Evolutionary conservation across 2,797 vertebrate species (phyloP).

Genomic region (Petrocephalus schoutedeni): DNA sequence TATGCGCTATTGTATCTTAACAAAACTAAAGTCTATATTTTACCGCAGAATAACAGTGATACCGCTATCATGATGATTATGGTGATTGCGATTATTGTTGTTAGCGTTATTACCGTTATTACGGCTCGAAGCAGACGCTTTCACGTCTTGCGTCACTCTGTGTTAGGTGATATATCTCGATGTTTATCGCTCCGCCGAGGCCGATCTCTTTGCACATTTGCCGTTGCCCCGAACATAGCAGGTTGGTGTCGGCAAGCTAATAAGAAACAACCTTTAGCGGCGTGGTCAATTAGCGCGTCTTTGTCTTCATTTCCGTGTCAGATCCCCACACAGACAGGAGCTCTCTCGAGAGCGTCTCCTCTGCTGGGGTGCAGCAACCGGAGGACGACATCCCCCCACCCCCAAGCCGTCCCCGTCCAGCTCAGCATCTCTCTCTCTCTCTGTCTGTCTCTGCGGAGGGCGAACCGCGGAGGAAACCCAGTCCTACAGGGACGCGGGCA

Average conservation of each 20-base stretch:
- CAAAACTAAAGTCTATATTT: conserved; percentile 8
- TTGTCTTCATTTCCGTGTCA: conserved; percentile 15
- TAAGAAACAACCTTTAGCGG: conserved; percentile 8
- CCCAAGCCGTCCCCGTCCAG: not conserved
- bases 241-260: not conserved
- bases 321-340: not conserved
- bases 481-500: conserved; percentile 63
- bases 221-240: not conserved
- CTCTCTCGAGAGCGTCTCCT: not conserved
- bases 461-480: conserved; percentile 41
- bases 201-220: not conserved
- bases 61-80: conserved; percentile 10
- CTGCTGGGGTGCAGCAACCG: not conserved
- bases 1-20: conserved; percentile 5
- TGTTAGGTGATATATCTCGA: not conserved
- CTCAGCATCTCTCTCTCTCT: conserved; percentile 24
- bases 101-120: not conserved
- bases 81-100: not conserved
- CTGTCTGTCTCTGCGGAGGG: conserved; percentile 35
- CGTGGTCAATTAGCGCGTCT: not conserved
- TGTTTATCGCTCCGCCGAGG: not conserved
- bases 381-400: not conserved
- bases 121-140: not conserved
- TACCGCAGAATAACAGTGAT: not conserved
- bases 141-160: not conserved